Conservation (phyloP, 2,113 vertebrate species). For the Malaclemys terrapin region DNA sequence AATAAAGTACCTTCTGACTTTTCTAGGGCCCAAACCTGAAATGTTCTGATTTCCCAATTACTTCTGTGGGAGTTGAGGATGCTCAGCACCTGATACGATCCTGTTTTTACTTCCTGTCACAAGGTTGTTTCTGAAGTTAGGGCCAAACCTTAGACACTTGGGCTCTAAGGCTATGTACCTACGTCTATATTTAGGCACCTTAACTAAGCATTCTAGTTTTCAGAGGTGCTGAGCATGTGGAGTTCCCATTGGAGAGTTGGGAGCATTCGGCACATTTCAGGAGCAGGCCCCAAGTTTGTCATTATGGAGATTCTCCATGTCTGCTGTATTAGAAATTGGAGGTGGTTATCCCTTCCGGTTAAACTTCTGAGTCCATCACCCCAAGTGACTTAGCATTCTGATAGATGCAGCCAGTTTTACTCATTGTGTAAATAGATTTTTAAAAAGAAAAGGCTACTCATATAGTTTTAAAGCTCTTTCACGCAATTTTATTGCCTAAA, state of each 20-base stretch:
- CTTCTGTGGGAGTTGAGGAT: background rate
- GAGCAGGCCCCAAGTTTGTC: background rate
- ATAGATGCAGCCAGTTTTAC: background rate
- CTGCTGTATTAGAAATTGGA: background rate
- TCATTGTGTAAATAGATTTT: background rate
- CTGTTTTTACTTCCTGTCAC: background rate
- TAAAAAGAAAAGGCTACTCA: background rate
- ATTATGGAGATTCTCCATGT: background rate
- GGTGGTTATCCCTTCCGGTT: accelerated
- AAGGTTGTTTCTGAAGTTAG: background rate
- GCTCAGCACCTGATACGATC: background rate
- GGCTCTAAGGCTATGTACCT: background rate
- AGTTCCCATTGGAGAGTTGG: accelerated
- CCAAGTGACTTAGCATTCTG: background rate
- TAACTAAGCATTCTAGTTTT: background rate
- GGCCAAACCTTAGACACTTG: background rate
- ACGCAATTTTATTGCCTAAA: constrained; percentile 19
- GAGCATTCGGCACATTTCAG: background rate
- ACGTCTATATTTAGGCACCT: background rate
- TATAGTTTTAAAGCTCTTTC: constrained; percentile 21
- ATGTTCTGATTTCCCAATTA: accelerated
- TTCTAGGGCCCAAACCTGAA: background rate
- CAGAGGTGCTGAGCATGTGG: background rate
- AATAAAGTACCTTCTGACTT: background rate
- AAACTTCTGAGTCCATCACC: background rate